These are phyloP conservation scores for Gila robusta DNA, from an alignment of 2,797 vertebrate species.

Conservation along the genomic window DNA sequence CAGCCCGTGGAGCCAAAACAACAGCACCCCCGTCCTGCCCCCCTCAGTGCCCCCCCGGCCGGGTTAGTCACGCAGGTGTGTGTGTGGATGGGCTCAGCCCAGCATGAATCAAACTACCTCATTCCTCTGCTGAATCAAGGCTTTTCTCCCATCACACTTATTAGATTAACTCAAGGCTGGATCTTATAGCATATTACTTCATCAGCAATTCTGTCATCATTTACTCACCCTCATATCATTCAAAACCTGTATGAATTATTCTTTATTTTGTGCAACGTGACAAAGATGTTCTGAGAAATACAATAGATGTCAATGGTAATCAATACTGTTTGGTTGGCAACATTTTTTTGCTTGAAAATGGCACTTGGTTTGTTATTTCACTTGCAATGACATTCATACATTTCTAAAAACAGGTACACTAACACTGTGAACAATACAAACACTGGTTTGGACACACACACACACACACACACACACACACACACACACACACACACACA, in stretches of 20 bases:
- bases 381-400: neutral
- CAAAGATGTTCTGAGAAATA: neutral
- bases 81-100: neutral
- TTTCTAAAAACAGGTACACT: neutral
- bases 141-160: neutral
- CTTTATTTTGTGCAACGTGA: neutral
- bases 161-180: neutral
- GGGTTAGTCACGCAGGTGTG: neutral
- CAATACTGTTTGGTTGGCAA: no score
- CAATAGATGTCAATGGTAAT: neutral
- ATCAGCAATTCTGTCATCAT: neutral
- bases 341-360: neutral
- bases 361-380: neutral
- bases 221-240: neutral
- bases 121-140: slow-evolving; percentile 4
- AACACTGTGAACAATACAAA: neutral
- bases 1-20: slow-evolving; percentile 60
- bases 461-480: no score
- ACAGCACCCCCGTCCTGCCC: slow-evolving; percentile 44
- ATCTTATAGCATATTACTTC: neutral
- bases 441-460: no score
- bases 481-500: no score
- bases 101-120: neutral
- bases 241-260: neutral
- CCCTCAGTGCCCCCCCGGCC: neutral